Evolutionary conservation across 2,888 invertebrate species (phyloP), one percentile per base, ranked within the genome.

Genomic region (Pilophorus perplexus): DNA sequence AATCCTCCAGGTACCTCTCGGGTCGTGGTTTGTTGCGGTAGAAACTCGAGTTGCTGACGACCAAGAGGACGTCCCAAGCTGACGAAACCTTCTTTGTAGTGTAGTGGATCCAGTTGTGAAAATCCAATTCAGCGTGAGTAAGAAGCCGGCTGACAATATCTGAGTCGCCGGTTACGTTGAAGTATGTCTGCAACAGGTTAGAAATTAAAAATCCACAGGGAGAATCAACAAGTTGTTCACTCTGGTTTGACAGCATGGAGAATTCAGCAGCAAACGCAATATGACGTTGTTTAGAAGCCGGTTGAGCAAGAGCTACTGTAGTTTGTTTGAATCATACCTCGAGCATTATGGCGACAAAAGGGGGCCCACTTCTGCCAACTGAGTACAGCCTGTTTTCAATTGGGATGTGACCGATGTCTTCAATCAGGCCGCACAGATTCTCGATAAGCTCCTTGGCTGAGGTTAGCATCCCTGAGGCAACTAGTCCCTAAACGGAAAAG

Each of bases 341-440:
- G 2, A 62, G 48, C 48, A 62, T 62, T 12, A 62, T 62, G 8
- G 62, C 33, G 10, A 62, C n/a, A 28, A 62, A 46, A n/a, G 62
- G 62, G 12, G 62, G 62, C 5, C 46, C n/a, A 5, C 46, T n/a
- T 44, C 62, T 44, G 4, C 48, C 48, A 27, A 62, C n/a, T n/a
- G 28, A 62, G 33, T 44, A 62, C 18, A 62, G 8, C 28, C 62
- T 44, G 22, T 48, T 62, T 27, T 46, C 46, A 0, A 48, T 28
- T 20, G 62, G 62, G 6, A 62, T 48, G 46, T 62, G 37, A 4
- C 62, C 62, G 20, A 25, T 28, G n/a, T 62, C 48, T 18, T 62
- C 27, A 27, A 62, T 48, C 4, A 62, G 62, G 8, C 20, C 18
- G 20, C 33, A 25, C 12, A 62, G 38, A 27, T 62, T 62, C 16